phyloP scores from a whole-genome alignment of 2,888 invertebrate genomes.

The Stenotaenia linearis region DNA sequence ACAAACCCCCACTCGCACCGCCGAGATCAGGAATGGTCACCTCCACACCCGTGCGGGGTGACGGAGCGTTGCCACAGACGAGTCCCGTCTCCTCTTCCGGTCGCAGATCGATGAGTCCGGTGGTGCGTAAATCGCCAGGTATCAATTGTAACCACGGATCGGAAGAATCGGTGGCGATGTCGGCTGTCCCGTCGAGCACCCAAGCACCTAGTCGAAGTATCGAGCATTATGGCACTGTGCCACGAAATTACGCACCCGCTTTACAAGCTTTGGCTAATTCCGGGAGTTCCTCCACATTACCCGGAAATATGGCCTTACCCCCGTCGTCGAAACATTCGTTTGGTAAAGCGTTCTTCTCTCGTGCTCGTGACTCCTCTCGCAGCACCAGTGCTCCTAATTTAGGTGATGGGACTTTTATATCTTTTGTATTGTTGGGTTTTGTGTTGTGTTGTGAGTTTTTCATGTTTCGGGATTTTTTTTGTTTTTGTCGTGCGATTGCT shows the following conservation, averaged over 20 bases:
- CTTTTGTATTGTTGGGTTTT: constrained; percentile 27
- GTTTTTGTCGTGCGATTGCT: neutral
- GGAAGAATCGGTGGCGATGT: neutral
- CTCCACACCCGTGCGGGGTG: neutral
- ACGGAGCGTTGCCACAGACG: neutral
- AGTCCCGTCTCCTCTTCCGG: neutral
- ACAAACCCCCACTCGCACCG: neutral
- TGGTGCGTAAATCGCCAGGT: constrained; percentile 2
- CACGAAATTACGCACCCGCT: constrained; percentile 34
- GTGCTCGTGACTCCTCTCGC: constrained; percentile 55
- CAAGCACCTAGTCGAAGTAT: neutral
- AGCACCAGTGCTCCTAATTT: constrained; percentile 87
- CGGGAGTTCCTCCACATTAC: neutral
- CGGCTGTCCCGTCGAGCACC: neutral
- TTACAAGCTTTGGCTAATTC: neutral
- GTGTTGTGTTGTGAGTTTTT: neutral
- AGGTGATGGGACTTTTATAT: constrained; percentile 57
- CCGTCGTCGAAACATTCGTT: constrained; percentile 48
- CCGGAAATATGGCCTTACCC: constrained; percentile 31
- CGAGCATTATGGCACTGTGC: constrained; percentile 37
- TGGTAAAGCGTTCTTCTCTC: constrained; percentile 58
- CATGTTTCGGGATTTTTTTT: neutral
- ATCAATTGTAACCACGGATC: neutral
- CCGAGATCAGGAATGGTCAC: neutral
- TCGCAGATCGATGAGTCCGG: neutral